Conservation (phyloP, 2,888 invertebrate genomes). For the Galerucella calmariensis region DNA sequence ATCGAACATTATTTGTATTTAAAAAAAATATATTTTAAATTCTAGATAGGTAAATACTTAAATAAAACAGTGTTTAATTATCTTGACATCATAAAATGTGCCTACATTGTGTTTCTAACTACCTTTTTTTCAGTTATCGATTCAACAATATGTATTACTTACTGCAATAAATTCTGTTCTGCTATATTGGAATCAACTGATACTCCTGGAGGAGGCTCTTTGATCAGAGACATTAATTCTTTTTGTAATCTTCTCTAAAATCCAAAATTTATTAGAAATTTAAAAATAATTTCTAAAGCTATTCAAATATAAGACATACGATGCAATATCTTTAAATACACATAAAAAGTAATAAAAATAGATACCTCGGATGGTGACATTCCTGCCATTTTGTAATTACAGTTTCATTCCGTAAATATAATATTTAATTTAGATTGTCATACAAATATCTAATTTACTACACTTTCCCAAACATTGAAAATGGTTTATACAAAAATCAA, state of each 20-base stretch:
- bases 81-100: too few species aligned
- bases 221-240: conserved; percentile 91
- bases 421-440: conserved; percentile 15
- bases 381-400: conserved; percentile 73
- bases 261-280: conserved; percentile 12
- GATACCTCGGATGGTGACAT: conserved; percentile 80
- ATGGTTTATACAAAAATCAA: conserved; percentile 28
- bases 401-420: conserved; percentile 39
- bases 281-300: not conserved
- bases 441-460: conserved; percentile 21
- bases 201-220: conserved; percentile 94
- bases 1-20: too few species aligned
- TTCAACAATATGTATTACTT: conserved; percentile 52
- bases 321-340: not conserved
- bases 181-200: conserved; percentile 86
- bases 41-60: too few species aligned
- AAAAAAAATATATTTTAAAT: too few species aligned
- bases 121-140: not conserved
- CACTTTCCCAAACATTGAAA: conserved; percentile 20
- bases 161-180: conserved; percentile 76
- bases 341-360: conserved; percentile 10
- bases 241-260: conserved; percentile 89
- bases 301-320: not conserved
- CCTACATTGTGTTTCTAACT: not conserved
- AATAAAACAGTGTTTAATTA: not conserved